Percentiles rank a stretch among this genome's conserved stretches.
phyloP scores from a whole-genome alignment of 1,140 invertebrate species.

The Diorhabda carinulata region DNA sequence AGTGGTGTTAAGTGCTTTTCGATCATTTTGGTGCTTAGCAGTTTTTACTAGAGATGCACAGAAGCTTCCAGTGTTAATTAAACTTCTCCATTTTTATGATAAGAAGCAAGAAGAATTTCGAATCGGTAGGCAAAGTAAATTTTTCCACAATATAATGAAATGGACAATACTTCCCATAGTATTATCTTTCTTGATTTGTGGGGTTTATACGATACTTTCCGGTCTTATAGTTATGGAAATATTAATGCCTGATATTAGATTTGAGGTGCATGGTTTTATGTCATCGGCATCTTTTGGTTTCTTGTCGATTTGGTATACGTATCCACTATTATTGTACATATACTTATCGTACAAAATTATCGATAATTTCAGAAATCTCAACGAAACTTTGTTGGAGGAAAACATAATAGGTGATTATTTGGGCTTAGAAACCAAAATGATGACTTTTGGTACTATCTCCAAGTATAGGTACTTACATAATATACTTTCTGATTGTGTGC shows the following conservation, averaged over 20 bases:
- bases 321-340: slow-evolving; percentile 23
- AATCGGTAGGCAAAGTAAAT: background rate
- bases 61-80: slow-evolving; percentile 22
- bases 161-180: slow-evolving; percentile 15
- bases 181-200: background rate
- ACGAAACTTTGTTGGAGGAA: slow-evolving; percentile 19
- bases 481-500: slow-evolving; percentile 23
- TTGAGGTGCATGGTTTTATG: background rate
- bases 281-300: slow-evolving; percentile 19
- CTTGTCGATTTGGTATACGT: slow-evolving; percentile 25
- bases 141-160: background rate
- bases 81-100: slow-evolving; percentile 24
- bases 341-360: slow-evolving; percentile 28
- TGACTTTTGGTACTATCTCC: slow-evolving; percentile 16
- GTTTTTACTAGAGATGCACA: slow-evolving; percentile 5
- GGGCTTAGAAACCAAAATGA: slow-evolving; percentile 6
- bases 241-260: slow-evolving; percentile 5
- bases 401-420: slow-evolving; percentile 13
- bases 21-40: slow-evolving; percentile 16
- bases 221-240: slow-evolving; percentile 8
- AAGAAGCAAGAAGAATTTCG: slow-evolving; percentile 14
- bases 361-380: slow-evolving; percentile 26
- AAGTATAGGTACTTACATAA: slow-evolving; percentile 28
- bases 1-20: slow-evolving; percentile 5
- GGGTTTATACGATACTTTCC: slow-evolving; percentile 3